Percentiles rank a stretch among this genome's conserved stretches.
Evolutionary conservation across 2,113 vertebrate genomes (phyloP).

Genomic region (Pomatorhinus ruficollis): DNA sequence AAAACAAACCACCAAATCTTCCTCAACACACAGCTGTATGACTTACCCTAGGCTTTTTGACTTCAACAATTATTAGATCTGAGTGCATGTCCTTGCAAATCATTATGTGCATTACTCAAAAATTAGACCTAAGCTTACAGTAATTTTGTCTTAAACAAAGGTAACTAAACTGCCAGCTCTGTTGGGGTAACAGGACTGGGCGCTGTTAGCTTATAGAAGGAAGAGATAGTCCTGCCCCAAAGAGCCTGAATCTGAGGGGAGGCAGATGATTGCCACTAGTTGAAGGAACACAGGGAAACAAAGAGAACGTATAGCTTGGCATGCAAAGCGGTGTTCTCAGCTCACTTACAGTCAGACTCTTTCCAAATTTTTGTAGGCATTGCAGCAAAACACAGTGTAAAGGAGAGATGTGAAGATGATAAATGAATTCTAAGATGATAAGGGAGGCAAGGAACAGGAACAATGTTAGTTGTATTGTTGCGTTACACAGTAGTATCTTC

Average conservation of each 20-base stretch:
- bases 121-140: not conserved
- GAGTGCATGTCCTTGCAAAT: not conserved
- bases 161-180: not conserved
- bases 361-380: conserved; percentile 34
- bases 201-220: not conserved
- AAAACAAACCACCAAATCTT: not conserved
- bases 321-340: not conserved
- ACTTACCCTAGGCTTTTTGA: not conserved
- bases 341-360: conserved; percentile 8
- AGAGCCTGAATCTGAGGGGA: not conserved
- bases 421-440: not conserved
- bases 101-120: not conserved
- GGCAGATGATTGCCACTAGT: not conserved
- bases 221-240: not conserved
- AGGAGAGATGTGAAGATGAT: conserved; percentile 18
- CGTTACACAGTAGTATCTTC: not conserved
- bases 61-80: not conserved
- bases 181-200: not conserved
- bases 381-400: conserved; percentile 27
- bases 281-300: not conserved
- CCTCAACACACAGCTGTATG: not conserved
- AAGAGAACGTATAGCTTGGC: not conserved
- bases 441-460: not conserved
- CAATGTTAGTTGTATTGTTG: not conserved
- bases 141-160: not conserved